Base-by-base conservation (phyloP, 2,113 vertebrate genomes). In the Apus apus region DNA sequence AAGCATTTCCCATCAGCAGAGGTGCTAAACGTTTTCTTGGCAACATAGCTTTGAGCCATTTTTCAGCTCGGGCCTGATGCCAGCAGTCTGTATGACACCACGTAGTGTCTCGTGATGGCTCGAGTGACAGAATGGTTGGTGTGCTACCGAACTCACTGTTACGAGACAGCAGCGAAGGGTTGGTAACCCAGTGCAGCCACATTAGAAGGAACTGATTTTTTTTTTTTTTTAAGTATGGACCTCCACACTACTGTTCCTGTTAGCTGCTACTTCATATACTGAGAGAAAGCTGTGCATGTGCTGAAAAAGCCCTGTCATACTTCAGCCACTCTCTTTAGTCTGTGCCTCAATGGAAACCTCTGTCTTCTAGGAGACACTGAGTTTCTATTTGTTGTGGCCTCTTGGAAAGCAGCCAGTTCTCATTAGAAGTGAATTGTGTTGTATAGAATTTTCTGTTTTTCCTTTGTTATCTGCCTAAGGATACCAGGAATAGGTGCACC, bases 61-160 rank as follows among this genome's bases (percentile, higher is more conserved):
- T 51, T 26, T 66, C 67, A 21, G 18, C 27, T 22, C 15, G 46
- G n/a, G 26, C 68, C 29, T 14, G 14, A 8, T 20, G 53, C 54
- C 79, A 53, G 5, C n/a, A 26, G 3, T 26, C 29, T 30, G 46
- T 11, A 72, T 56, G 73, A 75, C 57, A 54, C 30, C 62, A 13
- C 2, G 0, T 21, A 46, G 19, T 6, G 2, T 46, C 29, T 70
- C 13, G 3, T 25, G 45, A 29, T 4, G 29, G 54, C 26, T 46
- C 12, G 32, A 71, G 21, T 21, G 67, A 54, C 19, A 27, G 46
- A 90, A 79, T 0, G 1, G n/a, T 17, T 50, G 0, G 0, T 15
- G 25, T 43, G 22, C 32, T 51, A 32, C 34, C n/a, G 36, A 50
- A 45, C 56, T 48, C 45, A 25, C 30, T 15, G 11, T 30, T 34